Percentiles rank a stretch among this genome's conserved stretches.
Evolutionary conservation across 1,140 invertebrate species (phyloP).

Genomic region (Diorhabda sublineata): DNA sequence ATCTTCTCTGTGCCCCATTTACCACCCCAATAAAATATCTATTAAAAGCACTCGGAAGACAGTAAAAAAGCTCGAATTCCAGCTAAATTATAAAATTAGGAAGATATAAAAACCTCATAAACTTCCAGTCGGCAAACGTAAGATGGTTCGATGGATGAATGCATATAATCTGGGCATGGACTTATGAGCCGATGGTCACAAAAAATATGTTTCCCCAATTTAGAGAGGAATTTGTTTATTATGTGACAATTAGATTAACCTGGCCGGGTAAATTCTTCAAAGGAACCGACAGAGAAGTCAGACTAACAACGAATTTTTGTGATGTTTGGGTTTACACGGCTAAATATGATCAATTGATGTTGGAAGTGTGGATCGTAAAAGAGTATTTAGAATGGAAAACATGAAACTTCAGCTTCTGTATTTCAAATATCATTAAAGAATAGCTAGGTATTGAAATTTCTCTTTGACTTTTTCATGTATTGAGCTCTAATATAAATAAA

Average conservation of each 20-base stretch:
- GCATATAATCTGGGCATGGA: slow-evolving; percentile 10
- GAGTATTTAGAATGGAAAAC: too few relatives aligned
- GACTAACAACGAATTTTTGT: slow-evolving; percentile 34
- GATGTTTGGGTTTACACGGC: neutral
- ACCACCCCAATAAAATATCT: too few relatives aligned
- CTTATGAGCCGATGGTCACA: slow-evolving; percentile 3
- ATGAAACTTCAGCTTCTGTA: too few relatives aligned
- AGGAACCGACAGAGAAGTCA: slow-evolving; percentile 33
- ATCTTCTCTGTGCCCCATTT: too few relatives aligned
- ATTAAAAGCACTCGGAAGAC: too few relatives aligned
- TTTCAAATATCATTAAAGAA: too few relatives aligned
- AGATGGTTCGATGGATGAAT: slow-evolving; percentile 15
- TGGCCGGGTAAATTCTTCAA: slow-evolving; percentile 31
- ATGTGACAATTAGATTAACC: slow-evolving; percentile 41
- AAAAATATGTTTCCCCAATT: slow-evolving; percentile 34
- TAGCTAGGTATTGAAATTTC: too few relatives aligned
- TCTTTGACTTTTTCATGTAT: too few relatives aligned
- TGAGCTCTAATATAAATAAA: too few relatives aligned
- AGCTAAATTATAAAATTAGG: slow-evolving; percentile 16
- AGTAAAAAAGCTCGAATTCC: slow-evolving; percentile 9
- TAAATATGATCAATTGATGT: neutral
- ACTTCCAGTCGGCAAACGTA: slow-evolving; percentile 15
- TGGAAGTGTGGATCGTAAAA: too few relatives aligned
- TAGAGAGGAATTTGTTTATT: slow-evolving; percentile 39
- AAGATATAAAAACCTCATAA: slow-evolving; percentile 14